Evolutionary conservation across 2,888 invertebrate genomes (phyloP).

Genomic region (Chorisops tibialis): DNA sequence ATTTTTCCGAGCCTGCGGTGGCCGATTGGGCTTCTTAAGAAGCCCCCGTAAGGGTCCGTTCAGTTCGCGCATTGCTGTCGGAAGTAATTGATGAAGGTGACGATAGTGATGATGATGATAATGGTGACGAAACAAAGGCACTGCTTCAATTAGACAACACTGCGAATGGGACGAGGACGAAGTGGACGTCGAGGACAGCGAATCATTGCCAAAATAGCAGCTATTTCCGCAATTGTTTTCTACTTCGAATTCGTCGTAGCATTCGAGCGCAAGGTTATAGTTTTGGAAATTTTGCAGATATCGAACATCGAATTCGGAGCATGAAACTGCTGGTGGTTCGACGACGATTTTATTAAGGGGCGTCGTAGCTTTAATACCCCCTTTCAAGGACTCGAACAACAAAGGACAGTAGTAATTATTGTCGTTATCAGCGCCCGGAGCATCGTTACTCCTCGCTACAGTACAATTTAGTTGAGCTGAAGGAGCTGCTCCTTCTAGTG

Average conservation of each 20-base stretch:
- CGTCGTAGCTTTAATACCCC: neutral
- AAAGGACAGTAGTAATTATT: constrained; percentile 7
- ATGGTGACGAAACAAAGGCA: constrained; percentile 5
- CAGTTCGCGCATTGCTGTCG: constrained; percentile 50
- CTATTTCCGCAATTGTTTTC: constrained; percentile 38
- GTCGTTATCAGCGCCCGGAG: neutral
- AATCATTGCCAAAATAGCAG: constrained; percentile 27
- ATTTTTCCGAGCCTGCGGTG: constrained; percentile 66
- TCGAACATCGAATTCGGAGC: constrained; percentile 36
- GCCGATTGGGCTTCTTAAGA: constrained; percentile 70
- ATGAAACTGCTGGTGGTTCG: constrained; percentile 6
- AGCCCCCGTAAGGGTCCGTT: constrained; percentile 53
- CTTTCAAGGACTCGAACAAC: neutral
- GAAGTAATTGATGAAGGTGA: neutral
- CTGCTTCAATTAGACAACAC: constrained; percentile 51
- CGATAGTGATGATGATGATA: constrained; percentile 8
- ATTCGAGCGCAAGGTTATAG: constrained; percentile 31
- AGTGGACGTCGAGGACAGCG: constrained; percentile 19
- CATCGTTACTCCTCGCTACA: neutral
- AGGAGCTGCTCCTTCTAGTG: constrained; percentile 1
- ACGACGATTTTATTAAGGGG: neutral
- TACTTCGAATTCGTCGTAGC: constrained; percentile 49
- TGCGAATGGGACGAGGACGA: constrained; percentile 41
- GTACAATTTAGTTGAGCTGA: neutral
- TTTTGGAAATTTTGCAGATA: constrained; percentile 30